Base-by-base conservation (phyloP, 2,888 invertebrate genomes). In the Taenaris catops region DNA sequence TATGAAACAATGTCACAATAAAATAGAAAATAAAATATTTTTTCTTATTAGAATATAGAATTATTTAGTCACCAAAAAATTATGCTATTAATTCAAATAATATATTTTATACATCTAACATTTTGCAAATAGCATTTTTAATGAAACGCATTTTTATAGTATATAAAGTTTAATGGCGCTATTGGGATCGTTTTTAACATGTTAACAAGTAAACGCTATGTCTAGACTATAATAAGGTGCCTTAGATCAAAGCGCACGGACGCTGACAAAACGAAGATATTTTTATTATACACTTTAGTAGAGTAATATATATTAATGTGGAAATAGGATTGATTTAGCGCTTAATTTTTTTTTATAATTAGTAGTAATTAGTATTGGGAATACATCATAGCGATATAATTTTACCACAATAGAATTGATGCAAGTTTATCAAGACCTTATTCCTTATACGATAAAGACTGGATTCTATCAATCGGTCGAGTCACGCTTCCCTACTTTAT, bases 191-290 rank as follows among this genome's bases (percentile, higher is more conserved):
- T 44, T 38, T 47, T 46, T 42, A 34, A 39, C 48, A 42, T 48
- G 50, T 51, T 44, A 48, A 51, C 51, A 48, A 38, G 39, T 38
- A 42, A 31, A 12, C 46, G 43, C 34, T 42, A 48, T 45, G 44
- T 34, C 41, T 41, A 44, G 44, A 45, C 41, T 27, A 38, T 48
- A 48, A 47, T 40, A 41, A 43, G 38, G 38, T 46, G 24, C 43
- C 40, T 39, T 32, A 37, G 39, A 44, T 44, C 40, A 41, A 34
- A 44, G 37, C 34, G 41, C 42, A 41, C 44, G 41, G 32, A 39
- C 40, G 31, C 28, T 42, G 25, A 46, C 38, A 44, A 45, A 47
- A 46, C 44, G 46, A 46, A 52, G 48, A 51, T 44, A 49, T 54
- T 48, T 51, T 49, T 48, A 52, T 50, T 43, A 41, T 39, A 35